Base-by-base conservation (phyloP, 2,113 vertebrate species). In the Apodemus sylvaticus region DNA sequence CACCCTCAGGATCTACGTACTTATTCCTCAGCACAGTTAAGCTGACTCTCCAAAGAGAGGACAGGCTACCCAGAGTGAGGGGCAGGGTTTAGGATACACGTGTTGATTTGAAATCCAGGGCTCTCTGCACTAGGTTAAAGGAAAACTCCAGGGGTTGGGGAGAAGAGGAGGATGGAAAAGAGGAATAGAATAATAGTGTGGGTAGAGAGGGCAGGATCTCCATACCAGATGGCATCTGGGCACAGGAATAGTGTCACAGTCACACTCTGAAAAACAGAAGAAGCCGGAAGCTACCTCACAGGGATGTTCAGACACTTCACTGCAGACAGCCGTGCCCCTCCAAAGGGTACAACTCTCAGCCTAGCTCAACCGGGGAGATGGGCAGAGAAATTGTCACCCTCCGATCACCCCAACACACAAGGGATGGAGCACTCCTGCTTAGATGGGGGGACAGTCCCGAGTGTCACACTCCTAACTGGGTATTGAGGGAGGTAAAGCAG, bases 191-290 rank as follows among this genome's bases (percentile, higher is more conserved):
- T 62, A 13, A 5, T 48, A 8, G 31, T 39, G 58, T 31, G 7
- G 22, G 36, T 17, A 4, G 31, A 17, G 8, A 58, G 77, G 64
- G 13, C 24, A 92, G 34, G 0, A 79, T 91, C 88, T 94, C 98
- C 99, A 53, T 98, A 99, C 99, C 99, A 99, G 98, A 93, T 98
- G 96, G 98, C 99, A 99, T 93, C 99, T 98, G 82, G 99, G 99
- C 66, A 98, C 99, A 3, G 98, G 94, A 19, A 99, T 98, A 42
- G 98, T 99, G 71, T 99, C 99, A 1, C 99, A 99, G 13, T 99
- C 98, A 97, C 99, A 99, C 97, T 99, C 99, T 99, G 98, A 97
- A 99, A 99, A 96, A 98, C 53, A 98, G 16, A 91, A 98, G 17
- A 91, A 31, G 26, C 31, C 74, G 55, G 42, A 64, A 64, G 31